A percentile compares a stretch with the other conserved stretches of the same genome.
Conservation (phyloP, 2,797 vertebrate species). For the Hoplostethus mediterraneus region DNA sequence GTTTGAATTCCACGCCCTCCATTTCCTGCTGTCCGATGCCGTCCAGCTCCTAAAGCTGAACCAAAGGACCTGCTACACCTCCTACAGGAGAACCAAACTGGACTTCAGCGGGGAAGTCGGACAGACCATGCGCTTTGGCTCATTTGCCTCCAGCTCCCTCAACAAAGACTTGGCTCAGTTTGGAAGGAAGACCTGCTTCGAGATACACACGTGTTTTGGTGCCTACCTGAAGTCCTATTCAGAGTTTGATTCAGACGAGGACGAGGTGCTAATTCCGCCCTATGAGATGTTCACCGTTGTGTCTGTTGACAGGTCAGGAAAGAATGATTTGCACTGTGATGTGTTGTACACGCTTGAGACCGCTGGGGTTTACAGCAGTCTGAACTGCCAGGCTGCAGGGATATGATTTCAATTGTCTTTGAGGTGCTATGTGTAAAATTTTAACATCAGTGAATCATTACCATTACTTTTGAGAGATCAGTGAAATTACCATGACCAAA, state of each 20-base stretch:
- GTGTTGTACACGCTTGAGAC: constrained; percentile 46
- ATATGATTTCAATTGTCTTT: background rate
- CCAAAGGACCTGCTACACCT: constrained; percentile 43
- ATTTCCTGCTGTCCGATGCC: constrained; percentile 57
- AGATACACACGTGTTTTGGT: constrained; percentile 49
- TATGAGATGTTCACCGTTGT: constrained; percentile 56
- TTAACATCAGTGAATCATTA: no score
- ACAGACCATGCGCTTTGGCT: constrained; percentile 54
- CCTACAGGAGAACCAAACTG: constrained; percentile 45
- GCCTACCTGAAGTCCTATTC: constrained; percentile 59
- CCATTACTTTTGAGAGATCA: no score
- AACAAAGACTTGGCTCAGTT: constrained; percentile 44
- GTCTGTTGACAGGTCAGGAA: constrained; percentile 32
- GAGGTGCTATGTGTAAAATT: background rate
- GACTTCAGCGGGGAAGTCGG: constrained; percentile 36
- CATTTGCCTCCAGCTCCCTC: constrained; percentile 60
- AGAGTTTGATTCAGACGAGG: constrained; percentile 48
- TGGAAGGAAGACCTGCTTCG: constrained; percentile 49
- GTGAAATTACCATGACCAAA: no score
- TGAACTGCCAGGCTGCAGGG: constrained; percentile 47
- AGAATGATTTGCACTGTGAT: constrained; percentile 43
- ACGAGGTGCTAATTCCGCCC: constrained; percentile 59
- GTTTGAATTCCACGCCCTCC: constrained; percentile 46
- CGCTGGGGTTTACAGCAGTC: constrained; percentile 51
- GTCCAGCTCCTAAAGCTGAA: constrained; percentile 50